Conservation (phyloP, 2,113 vertebrate genomes). For the Myotis yumanensis region DNA sequence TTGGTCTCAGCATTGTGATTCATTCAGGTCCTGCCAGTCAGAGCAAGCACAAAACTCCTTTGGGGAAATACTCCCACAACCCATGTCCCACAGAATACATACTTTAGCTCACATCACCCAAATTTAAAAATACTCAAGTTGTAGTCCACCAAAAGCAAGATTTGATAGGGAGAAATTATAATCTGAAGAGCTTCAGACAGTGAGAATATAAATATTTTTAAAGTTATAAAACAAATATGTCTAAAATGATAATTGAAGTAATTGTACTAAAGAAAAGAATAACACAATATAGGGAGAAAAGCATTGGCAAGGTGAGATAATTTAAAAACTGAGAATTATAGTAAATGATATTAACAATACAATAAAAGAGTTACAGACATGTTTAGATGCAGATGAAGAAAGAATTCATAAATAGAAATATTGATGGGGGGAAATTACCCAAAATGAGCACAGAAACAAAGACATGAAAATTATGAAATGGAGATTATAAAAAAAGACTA, state of each 20-base stretch:
- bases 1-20: background rate
- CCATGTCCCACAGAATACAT: background rate
- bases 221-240: background rate
- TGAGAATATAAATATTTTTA: background rate
- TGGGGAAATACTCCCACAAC: background rate
- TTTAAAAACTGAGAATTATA: background rate
- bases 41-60: background rate
- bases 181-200: background rate
- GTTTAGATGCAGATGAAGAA: background rate
- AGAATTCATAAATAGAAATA: conserved; percentile 19
- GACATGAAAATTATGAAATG: background rate
- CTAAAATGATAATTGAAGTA: background rate
- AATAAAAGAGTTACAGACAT: background rate
- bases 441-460: background rate
- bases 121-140: background rate
- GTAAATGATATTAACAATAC: background rate
- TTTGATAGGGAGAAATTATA: background rate
- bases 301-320: background rate
- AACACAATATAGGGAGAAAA: background rate
- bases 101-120: background rate
- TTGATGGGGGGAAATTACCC: background rate
- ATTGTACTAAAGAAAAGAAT: background rate
- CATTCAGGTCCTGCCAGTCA: background rate
- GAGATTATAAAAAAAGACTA: background rate
- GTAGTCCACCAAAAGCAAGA: background rate